phyloP scores from a whole-genome alignment of 53 echinoderm and acorn worm species.

The Holothuria leucospilota region DNA sequence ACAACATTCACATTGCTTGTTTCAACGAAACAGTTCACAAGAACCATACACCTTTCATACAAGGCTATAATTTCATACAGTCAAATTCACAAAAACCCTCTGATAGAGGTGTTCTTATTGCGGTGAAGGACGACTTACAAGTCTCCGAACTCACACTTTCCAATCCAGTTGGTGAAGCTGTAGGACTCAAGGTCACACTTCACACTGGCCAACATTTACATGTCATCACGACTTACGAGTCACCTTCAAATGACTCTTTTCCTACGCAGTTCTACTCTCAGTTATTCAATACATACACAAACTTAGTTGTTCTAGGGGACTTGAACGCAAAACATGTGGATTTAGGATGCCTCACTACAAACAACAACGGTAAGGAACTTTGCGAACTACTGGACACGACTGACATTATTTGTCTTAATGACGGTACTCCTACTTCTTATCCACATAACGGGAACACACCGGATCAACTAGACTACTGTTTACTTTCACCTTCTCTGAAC shows the following conservation, averaged over 20 bases:
- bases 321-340: too few species aligned
- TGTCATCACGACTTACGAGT: neutral
- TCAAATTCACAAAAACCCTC: neutral
- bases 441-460: neutral
- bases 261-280: neutral
- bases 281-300: neutral
- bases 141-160: neutral
- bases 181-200: too few species aligned
- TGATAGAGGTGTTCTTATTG: neutral
- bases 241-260: neutral
- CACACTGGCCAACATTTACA: too few species aligned
- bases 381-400: neutral
- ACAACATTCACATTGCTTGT: neutral
- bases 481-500: neutral
- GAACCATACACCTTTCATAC: neutral
- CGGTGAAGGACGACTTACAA: neutral
- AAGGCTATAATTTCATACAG: neutral
- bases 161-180: neutral
- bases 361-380: neutral
- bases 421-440: neutral
- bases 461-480: conserved; percentile 6
- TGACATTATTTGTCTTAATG: conserved; percentile 4
- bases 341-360: neutral
- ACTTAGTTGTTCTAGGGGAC: neutral
- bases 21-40: too few species aligned